Conservation (phyloP, 1,140 invertebrate genomes). For the Sycobia sp. region DNA sequence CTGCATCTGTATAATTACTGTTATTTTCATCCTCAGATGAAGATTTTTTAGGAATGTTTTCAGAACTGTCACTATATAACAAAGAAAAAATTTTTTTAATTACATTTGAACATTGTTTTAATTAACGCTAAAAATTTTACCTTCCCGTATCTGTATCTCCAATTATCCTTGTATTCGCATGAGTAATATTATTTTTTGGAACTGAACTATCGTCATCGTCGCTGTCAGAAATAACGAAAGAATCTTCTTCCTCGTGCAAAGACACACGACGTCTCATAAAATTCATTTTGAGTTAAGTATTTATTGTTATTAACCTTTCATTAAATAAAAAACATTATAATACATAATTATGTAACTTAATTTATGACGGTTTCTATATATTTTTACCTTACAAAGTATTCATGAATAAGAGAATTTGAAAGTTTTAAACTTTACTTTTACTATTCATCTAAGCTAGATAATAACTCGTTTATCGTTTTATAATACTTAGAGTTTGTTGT, state of each 20-base stretch:
- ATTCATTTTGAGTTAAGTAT: constrained; percentile 20
- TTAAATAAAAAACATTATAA: too few species aligned
- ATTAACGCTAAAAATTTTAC: constrained; percentile 5
- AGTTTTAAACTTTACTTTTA: too few species aligned
- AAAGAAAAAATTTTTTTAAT: background rate
- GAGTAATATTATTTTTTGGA: background rate
- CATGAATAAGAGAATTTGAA: too few species aligned
- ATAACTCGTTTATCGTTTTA: too few species aligned
- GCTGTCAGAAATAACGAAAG: constrained; percentile 15
- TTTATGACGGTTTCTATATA: too few species aligned
- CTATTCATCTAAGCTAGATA: too few species aligned
- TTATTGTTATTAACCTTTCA: too few species aligned
- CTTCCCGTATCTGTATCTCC: constrained; percentile 6
- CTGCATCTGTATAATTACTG: background rate
- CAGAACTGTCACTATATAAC: background rate
- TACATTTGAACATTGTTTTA: background rate
- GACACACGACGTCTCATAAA: background rate
- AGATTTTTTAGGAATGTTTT: background rate
- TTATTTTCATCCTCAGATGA: background rate
- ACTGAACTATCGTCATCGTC: constrained; percentile 9
- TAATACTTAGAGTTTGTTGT: too few species aligned
- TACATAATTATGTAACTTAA: too few species aligned
- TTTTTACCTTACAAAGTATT: too few species aligned
- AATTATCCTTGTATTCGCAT: background rate
- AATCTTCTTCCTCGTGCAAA: background rate